Evolutionary conservation across 2,113 vertebrate genomes (phyloP), one percentile per base, ranked within the genome.

Genomic region (Neodon shergylaensis): DNA sequence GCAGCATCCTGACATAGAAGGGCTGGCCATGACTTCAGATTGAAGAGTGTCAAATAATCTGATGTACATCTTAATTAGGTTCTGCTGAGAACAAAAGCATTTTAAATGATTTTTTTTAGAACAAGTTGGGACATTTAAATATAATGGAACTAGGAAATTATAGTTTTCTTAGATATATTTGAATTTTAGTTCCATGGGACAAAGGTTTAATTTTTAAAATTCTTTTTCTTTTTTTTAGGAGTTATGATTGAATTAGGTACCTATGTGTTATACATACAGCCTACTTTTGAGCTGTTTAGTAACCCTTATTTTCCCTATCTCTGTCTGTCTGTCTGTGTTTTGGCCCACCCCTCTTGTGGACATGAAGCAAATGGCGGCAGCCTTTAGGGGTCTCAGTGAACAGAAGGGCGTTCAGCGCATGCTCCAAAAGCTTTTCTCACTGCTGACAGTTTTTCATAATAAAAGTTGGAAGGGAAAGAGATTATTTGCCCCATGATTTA

Each of bases 221-320:
- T 94, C 33, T 93, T 72, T 39, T 82, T 94, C 5, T 81, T n/a
- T 58, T 52, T 94, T 77, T 82, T 52, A 92, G 91, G 78, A 90
- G 6, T 65, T 68, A 28, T n/a, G 42, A 21, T 42, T 88, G 14
- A 83, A n/a, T 92, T 85, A 72, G 76, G 44, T 5, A 10, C 4
- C 88, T 12, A 2, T 68, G 44, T 83, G 36, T 17, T 42, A 47
- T 87, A 77, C 4, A 17, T 42, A 13, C 22, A 86, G 19, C 17
- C 77, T 87, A 78, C 2, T 81, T 92, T 96, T 47, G 36, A 16
- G 44, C 83, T 96, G 68, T 88, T 74, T 16, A 52, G 21, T 66
- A 84, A 17, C 52, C 12, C 33, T 14, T 49, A 33, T 31, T 86
- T 47, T 70, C 10, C 5, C 21, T 24, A 5, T 65, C 6, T 77